These are phyloP conservation scores for Narcine bancroftii DNA, from an alignment of 2,113 vertebrate species.

Conservation along the genomic window DNA sequence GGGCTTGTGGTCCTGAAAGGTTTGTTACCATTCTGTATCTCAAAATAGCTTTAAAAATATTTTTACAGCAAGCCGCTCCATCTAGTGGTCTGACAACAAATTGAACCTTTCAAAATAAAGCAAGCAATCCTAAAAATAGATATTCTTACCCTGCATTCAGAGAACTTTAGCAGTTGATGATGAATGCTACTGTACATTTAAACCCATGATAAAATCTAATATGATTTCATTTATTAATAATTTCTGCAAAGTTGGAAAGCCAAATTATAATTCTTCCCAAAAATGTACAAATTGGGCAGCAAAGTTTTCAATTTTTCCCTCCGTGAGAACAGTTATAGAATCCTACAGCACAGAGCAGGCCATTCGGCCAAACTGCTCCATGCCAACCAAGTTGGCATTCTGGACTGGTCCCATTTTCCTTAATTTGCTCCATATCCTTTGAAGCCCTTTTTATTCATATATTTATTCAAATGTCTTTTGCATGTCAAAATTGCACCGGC, in stretches of 20 bases:
- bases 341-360: no score
- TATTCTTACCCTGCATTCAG: neutral
- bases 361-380: no score
- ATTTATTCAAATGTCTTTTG: no score
- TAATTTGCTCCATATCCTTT: no score
- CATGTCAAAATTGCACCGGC: no score
- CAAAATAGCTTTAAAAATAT: no score
- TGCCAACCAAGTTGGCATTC: no score
- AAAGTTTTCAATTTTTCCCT: neutral
- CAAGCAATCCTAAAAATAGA: neutral
- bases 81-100: neutral
- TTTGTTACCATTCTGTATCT: no score
- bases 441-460: no score
- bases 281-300: neutral
- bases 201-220: neutral
- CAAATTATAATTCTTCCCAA: neutral
- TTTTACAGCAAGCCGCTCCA: neutral
- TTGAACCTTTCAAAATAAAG: neutral
- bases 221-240: neutral
- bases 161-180: neutral
- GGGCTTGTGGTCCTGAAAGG: no score
- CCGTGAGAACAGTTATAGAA: no score
- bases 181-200: neutral
- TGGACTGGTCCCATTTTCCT: no score
- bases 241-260: neutral